These are phyloP conservation scores for Nothobranchius furzeri DNA, from an alignment of 2,113 vertebrate genomes.

Conservation along the genomic window DNA sequence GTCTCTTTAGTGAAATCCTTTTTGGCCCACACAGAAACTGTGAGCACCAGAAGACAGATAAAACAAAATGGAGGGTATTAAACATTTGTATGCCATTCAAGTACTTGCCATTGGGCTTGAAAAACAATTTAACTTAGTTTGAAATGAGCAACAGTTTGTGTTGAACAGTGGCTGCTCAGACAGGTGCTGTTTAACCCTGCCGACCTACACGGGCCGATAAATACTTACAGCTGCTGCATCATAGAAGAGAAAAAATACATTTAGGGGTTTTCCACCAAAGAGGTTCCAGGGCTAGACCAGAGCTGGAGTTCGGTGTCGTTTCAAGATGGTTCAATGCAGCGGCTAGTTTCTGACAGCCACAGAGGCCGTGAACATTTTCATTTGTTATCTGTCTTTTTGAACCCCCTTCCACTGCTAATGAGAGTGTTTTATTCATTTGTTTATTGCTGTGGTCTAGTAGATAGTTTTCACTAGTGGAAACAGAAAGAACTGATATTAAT, in stretches of 20 bases:
- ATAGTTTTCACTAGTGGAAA: too few species aligned
- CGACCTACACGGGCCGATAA: conserved; percentile 26
- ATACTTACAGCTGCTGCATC: conserved; percentile 11
- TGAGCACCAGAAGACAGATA: conserved; percentile 25
- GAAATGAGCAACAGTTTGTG: conserved; percentile 45
- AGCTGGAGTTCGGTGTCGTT: too few species aligned
- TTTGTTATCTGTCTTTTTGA: too few species aligned
- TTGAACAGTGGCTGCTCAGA: conserved; percentile 14
- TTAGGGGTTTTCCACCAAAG: too few species aligned
- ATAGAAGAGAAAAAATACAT: neutral
- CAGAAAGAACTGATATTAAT: too few species aligned
- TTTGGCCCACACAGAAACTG: conserved; percentile 15
- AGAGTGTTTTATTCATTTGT: too few species aligned
- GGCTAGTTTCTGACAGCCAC: too few species aligned
- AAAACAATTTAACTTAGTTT: conserved; percentile 45
- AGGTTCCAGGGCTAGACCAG: too few species aligned
- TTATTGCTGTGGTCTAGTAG: too few species aligned
- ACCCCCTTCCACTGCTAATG: too few species aligned
- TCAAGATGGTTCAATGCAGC: too few species aligned
- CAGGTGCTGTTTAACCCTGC: conserved; percentile 28
- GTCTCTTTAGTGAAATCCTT: conserved; percentile 5
- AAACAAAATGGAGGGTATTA: conserved; percentile 31
- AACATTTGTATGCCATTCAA: conserved; percentile 46
- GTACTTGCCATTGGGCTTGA: conserved; percentile 36
- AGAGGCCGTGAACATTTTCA: too few species aligned